Base-by-base conservation (phyloP, 2,888 invertebrate genomes). In the Polymixis flavicincta region DNA sequence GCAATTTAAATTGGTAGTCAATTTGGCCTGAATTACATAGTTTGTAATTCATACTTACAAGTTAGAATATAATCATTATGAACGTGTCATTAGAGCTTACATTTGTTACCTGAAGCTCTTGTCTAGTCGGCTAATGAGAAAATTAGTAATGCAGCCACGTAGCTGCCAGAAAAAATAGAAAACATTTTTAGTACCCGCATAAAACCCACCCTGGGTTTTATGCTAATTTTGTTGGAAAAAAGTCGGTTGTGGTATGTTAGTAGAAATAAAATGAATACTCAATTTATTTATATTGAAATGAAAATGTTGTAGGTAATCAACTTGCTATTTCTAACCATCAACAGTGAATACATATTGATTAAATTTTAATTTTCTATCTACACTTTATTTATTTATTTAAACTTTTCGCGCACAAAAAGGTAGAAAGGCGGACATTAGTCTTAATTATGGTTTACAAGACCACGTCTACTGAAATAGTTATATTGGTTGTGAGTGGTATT, bases 101-200 rank as follows among this genome's bases (percentile, higher is more conserved):
- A 77, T 80, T 78, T 72, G 60, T 74, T 75, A 83, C 76, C 69
- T 75, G 71, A 61, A 55, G 57, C 28, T 60, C n/a, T n/a, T n/a
- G n/a, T n/a, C n/a, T n/a, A n/a, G n/a, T n/a, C 52, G 55, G 71
- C 63, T 80, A 84, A 87, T 67, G 84, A 87, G 78, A 65, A 70
- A 78, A 78, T 87, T 82, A 73, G 68, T 65, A 65, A 82, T 77
- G 84, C 76, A 68, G 32, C 64, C 71, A 64, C 76, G 73, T 67
- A 64, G 66, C 61, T 13, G 57, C 71, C 70, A 65, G 65, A 73
- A 71, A 82, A 71, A 84, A 65, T 70, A 82, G 50, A 68, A 71
- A 65, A 76, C 76, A 73, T 61, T 76, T 61, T 85, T 67, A 68
- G 37, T 70, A 60, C 63, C 66, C 55, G 6, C 52, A 61, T 72